These are phyloP conservation scores for Glandiceps talaboti DNA, from an alignment of 53 echinoderm and acorn worm species.

Conservation along the genomic window DNA sequence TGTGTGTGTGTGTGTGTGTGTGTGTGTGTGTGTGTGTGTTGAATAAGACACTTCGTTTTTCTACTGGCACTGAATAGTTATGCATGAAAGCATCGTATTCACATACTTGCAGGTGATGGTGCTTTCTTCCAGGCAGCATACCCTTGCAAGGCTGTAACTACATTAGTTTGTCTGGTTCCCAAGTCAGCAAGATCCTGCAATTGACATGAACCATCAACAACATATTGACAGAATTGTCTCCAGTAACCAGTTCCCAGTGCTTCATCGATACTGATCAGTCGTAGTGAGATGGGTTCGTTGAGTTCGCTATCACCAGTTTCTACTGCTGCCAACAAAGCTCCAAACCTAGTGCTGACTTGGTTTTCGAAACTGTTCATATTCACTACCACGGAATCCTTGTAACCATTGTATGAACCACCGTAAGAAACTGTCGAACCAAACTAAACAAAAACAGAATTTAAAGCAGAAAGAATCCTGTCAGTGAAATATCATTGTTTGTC, in stretches of 20 bases:
- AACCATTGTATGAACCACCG: neutral
- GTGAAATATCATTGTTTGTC: no score
- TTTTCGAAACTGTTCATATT: constrained; percentile 4
- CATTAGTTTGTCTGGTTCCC: neutral
- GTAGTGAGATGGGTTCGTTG: constrained; percentile 36
- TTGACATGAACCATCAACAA: constrained; percentile 14
- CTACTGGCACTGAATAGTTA: no score
- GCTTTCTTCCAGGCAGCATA: neutral
- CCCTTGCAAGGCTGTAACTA: neutral
- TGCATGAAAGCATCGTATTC: no score
- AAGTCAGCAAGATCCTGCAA: neutral
- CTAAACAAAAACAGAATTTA: no score
- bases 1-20: no score
- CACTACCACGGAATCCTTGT: neutral
- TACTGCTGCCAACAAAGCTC: constrained; percentile 2
- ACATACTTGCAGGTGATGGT: neutral
- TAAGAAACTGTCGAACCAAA: neutral
- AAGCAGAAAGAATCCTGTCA: no score
- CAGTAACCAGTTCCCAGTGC: constrained; percentile 33
- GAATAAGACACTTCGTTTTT: no score
- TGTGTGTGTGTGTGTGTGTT: no score
- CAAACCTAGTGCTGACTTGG: constrained; percentile 10
- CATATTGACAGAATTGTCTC: constrained; percentile 31
- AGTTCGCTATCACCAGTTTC: constrained; percentile 6
- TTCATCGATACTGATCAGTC: constrained; percentile 42